Conservation (phyloP, 2,113 vertebrate species). For the Eptatretus burgeri region DNA sequence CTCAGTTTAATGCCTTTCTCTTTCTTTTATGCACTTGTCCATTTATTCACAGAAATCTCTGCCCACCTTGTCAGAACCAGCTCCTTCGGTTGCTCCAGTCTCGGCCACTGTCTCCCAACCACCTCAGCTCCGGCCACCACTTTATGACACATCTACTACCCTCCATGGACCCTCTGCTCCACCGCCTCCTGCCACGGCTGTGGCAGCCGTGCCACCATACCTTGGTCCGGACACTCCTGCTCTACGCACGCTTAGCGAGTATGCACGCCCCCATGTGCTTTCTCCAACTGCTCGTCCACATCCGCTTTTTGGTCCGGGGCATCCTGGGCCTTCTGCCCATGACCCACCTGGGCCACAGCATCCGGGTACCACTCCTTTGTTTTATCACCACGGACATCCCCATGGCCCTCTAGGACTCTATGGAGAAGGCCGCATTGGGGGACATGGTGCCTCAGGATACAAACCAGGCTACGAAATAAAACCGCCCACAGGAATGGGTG, state of each 20-base stretch:
- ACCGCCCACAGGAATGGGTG: slow-evolving; percentile 52
- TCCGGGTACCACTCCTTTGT: slow-evolving; percentile 22
- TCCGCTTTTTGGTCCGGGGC: slow-evolving; percentile 79
- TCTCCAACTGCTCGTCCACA: slow-evolving; percentile 83
- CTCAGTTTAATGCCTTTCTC: slow-evolving; percentile 28
- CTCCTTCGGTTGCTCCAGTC: slow-evolving; percentile 19
- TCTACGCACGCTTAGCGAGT: slow-evolving; percentile 76
- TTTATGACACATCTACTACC: slow-evolving; percentile 20
- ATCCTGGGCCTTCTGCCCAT: slow-evolving; percentile 43
- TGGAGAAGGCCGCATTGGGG: no score
- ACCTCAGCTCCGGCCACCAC: slow-evolving; percentile 18
- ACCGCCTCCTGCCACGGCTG: slow-evolving; percentile 36
- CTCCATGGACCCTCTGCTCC: slow-evolving; percentile 31
- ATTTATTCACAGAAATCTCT: slow-evolving; percentile 19
- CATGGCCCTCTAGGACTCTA: no score
- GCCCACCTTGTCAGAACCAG: slow-evolving; percentile 12
- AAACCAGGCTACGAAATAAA: slow-evolving; percentile 68
- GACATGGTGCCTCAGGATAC: no score
- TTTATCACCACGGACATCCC: no score
- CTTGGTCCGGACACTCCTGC: slow-evolving; percentile 80
- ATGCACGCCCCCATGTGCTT: slow-evolving; percentile 81
- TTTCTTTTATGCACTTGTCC: slow-evolving; percentile 19
- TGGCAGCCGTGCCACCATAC: slow-evolving; percentile 71
- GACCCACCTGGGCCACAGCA: slow-evolving; percentile 47
- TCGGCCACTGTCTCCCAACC: slow-evolving; percentile 8